A percentile compares a stretch with the other conserved stretches of the same genome.
These are phyloP conservation scores for Montipora capricornis DNA, from an alignment of 64 coral and sea anemone species.

Conservation along the genomic window DNA sequence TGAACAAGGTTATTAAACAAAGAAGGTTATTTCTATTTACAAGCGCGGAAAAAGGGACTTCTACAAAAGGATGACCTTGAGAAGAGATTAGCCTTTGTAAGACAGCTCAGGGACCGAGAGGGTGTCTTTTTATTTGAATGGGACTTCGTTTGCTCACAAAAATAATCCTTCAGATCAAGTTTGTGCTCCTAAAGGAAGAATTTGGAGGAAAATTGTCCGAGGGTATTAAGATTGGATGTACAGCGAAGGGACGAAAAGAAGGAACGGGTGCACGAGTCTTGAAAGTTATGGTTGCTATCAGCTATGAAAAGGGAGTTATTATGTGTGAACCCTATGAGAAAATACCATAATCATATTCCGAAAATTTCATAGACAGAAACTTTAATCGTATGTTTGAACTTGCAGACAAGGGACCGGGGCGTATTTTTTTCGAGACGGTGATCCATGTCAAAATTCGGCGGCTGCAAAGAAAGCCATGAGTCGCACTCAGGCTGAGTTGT, in stretches of 20 bases:
- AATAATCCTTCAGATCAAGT: slow-evolving; percentile 37
- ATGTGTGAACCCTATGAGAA: slow-evolving; percentile 45
- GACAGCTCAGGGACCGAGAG: neutral
- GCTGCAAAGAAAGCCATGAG: neutral
- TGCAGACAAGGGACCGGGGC: neutral
- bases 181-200: neutral
- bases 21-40: slow-evolving; percentile 36
- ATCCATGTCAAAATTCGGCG: slow-evolving; percentile 42
- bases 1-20: slow-evolving; percentile 19
- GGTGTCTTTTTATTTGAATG: neutral
- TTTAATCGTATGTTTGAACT: slow-evolving; percentile 18
- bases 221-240: slow-evolving; percentile 22
- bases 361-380: slow-evolving; percentile 31
- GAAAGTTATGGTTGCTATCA: slow-evolving; percentile 16
- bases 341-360: slow-evolving; percentile 13
- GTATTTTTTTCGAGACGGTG: slow-evolving; percentile 48
- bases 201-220: slow-evolving; percentile 30
- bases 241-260: slow-evolving; percentile 35
- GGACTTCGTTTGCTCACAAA: slow-evolving; percentile 26
- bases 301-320: slow-evolving; percentile 31
- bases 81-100: slow-evolving; percentile 16
- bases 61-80: slow-evolving; percentile 29
- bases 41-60: slow-evolving; percentile 42
- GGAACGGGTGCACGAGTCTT: neutral
- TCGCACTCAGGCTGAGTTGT: neutral